phyloP scores from a whole-genome alignment of 2,888 invertebrate species.

The Adineta ricciae region DNA sequence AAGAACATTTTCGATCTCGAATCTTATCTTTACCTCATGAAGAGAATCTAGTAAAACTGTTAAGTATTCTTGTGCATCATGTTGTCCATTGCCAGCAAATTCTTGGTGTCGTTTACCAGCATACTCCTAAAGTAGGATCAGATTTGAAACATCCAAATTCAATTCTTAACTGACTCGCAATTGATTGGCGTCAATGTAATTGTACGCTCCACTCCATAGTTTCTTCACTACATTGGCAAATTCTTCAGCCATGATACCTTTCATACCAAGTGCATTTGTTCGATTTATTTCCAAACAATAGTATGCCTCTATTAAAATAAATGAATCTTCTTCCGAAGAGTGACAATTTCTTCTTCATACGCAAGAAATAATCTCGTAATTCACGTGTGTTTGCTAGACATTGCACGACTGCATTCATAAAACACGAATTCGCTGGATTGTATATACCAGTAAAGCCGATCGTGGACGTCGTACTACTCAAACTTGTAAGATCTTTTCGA shows the following conservation, averaged over 20 bases:
- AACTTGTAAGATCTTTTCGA: neutral
- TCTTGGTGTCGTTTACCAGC: conserved; percentile 52
- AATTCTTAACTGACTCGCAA: neutral
- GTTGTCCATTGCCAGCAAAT: conserved; percentile 55
- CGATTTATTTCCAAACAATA: conserved; percentile 51
- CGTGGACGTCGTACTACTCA: neutral
- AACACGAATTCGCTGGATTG: conserved; percentile 55
- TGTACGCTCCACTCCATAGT: conserved; percentile 51
- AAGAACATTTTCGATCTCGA: neutral
- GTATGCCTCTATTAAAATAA: conserved; percentile 39
- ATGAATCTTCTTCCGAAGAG: neutral
- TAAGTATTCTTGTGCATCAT: conserved; percentile 56
- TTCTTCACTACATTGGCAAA: conserved; percentile 52
- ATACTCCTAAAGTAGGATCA: conserved; percentile 42
- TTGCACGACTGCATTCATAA: conserved; percentile 54
- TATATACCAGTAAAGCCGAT: conserved; percentile 52
- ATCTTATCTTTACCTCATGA: conserved; percentile 39
- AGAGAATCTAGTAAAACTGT: conserved; percentile 50
- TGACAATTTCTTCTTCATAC: conserved; percentile 38
- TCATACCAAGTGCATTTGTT: conserved; percentile 52
- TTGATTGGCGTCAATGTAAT: conserved; percentile 21
- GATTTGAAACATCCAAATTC: neutral
- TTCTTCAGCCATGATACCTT: conserved; percentile 51
- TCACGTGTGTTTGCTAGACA: conserved; percentile 53
- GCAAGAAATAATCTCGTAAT: conserved; percentile 52